Evolutionary conservation across 2,797 vertebrate species (phyloP).

Genomic region (Trachops cirrhosus): DNA sequence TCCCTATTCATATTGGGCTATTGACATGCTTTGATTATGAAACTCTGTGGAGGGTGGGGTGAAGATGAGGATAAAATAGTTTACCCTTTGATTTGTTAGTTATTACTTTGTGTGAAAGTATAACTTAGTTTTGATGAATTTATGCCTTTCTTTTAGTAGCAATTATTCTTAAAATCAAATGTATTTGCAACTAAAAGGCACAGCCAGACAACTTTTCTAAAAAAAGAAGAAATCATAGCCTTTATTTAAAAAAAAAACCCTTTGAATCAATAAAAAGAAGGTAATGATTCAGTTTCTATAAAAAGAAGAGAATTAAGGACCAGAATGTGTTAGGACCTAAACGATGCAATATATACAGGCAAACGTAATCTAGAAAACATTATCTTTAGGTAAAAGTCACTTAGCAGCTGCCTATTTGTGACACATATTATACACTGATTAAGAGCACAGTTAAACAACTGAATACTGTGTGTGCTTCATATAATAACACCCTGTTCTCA

Average conservation of each 20-base stretch:
- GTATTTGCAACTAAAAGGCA: background rate
- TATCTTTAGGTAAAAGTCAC: conserved; percentile 54
- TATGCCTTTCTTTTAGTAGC: background rate
- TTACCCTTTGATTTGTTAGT: background rate
- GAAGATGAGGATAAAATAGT: background rate
- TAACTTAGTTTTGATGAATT: background rate
- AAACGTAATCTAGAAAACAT: conserved; percentile 53
- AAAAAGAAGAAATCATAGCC: background rate
- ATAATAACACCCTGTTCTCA: conserved; percentile 11
- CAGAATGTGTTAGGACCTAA: conserved; percentile 23
- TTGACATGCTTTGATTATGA: conserved; percentile 11
- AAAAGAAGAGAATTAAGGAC: conserved; percentile 48
- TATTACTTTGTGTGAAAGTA: background rate
- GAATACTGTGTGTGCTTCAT: conserved; percentile 23
- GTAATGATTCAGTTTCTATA: conserved; percentile 50
- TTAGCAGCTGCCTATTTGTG: conserved; percentile 60
- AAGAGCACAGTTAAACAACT: conserved; percentile 53
- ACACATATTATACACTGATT: conserved; percentile 56
- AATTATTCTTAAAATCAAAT: conserved; percentile 39
- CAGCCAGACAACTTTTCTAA: background rate
- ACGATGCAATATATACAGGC: conserved; percentile 60
- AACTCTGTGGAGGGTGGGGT: background rate
- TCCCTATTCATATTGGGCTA: background rate
- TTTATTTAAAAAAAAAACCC: background rate
- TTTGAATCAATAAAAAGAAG: conserved; percentile 31